Evolutionary conservation across 2,113 vertebrate species (phyloP), one percentile per base, ranked within the genome.

Genomic region (Onychostoma macrolepis): DNA sequence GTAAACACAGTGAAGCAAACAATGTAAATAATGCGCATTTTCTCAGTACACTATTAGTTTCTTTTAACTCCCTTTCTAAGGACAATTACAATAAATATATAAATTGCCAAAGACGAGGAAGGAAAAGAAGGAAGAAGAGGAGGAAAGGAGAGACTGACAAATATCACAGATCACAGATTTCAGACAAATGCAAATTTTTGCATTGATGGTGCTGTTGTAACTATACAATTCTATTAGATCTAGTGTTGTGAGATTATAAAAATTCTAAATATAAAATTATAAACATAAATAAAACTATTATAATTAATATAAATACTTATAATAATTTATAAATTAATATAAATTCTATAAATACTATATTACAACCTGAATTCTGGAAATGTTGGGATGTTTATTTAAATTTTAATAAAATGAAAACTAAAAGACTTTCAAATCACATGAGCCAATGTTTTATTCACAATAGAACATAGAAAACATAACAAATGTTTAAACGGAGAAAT

Each of bases 11-110:
- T 4, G 17, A 53, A 53, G 38, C 36, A n/a, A 74, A n/a, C 24
- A 13, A 43, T 65, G 58, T 19, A 81, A 80, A 80, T 63, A 63
- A 63, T 10, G 4, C 56, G 10, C 24, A 28, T 63, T 56, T 81
- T 65, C 43, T 89, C 80, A 53, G 28, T 63, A 43, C 63, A 5
- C 77, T 58, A 76, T 86, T 41, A 26, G 65, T 38, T 30, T 86
- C 41, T 84, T 83, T 85, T 45, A 63, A 65, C 38, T 36, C 77
- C 53, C 36, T 83, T 83, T 84, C 74, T 83, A 15, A 84, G 50
- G 53, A 86, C 53, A 78, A 67, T 11, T 41, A 75, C 83, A 89
- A 74, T 56, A 80, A 80, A 86, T 53, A 75, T 50, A 4, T 38
- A 56, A 26, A 33, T 38, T 19, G 41, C 45, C 41, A 53, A 24